Evolutionary conservation across 2,113 vertebrate species (phyloP).

Genomic region (Bostrychus sinensis): DNA sequence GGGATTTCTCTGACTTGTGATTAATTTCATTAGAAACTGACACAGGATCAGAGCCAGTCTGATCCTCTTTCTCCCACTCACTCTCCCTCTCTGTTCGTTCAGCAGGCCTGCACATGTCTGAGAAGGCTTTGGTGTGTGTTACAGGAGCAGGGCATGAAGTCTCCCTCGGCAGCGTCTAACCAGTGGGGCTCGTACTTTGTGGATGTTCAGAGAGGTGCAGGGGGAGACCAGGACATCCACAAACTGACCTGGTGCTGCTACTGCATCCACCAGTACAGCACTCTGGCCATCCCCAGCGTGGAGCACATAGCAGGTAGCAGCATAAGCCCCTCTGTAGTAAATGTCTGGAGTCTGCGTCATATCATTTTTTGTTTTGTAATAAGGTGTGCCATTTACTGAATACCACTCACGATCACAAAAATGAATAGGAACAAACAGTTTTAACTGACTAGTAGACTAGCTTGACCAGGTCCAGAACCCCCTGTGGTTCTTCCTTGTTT

Average conservation of each 20-base stretch:
- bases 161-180: conserved; percentile 82
- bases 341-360: too few species aligned
- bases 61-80: neutral
- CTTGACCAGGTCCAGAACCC: too few species aligned
- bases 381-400: too few species aligned
- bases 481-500: too few species aligned
- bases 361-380: too few species aligned
- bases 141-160: conserved; percentile 83
- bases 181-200: conserved; percentile 96
- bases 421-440: too few species aligned
- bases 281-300: conserved; percentile 91
- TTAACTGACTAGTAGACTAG: too few species aligned
- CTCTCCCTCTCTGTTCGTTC: conserved; percentile 15
- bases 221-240: conserved; percentile 78
- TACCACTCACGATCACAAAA: too few species aligned
- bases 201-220: conserved; percentile 76
- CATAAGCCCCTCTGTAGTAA: too few species aligned
- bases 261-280: conserved; percentile 91
- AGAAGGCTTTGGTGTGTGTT: conserved; percentile 24
- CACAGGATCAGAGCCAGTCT: conserved; percentile 14
- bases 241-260: conserved; percentile 88
- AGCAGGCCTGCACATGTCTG: conserved; percentile 48
- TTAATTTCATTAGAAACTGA: conserved; percentile 7
- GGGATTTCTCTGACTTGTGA: conserved; percentile 29
- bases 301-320: conserved; percentile 91